Percentiles rank a stretch among this genome's conserved stretches.
Conservation (phyloP, 2,797 vertebrate genomes). For the Gymnothorax reevesii region DNA sequence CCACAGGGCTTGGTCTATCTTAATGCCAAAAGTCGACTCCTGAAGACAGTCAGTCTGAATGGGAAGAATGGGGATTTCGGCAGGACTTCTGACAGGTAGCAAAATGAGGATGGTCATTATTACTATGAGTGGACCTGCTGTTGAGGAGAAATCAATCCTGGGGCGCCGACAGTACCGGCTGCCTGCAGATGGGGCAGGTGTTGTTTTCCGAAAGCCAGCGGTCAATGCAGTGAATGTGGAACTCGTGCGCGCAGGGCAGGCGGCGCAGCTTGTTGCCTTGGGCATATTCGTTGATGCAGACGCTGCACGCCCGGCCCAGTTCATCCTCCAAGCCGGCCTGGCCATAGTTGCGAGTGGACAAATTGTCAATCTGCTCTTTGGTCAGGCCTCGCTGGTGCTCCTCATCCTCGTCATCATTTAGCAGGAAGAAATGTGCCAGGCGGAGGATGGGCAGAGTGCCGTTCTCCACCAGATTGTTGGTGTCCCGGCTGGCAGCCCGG, state of each 20-base stretch:
- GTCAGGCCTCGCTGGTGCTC: constrained; percentile 87
- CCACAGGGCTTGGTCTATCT: not conserved
- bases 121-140: not conserved
- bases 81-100: constrained; percentile 21
- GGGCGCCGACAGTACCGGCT: constrained; percentile 81
- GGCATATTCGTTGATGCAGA: constrained; percentile 94
- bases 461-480: constrained; percentile 84
- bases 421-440: constrained; percentile 90
- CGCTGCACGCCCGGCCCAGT: constrained; percentile 85
- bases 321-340: constrained; percentile 81
- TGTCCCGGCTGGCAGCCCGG: constrained; percentile 60
- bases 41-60: not conserved
- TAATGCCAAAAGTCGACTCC: not conserved
- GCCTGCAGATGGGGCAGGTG: constrained; percentile 93
- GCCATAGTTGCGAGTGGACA: constrained; percentile 88
- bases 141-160: constrained; percentile 67
- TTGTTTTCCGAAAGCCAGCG: constrained; percentile 96
- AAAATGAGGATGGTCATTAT: constrained; percentile 8
- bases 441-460: constrained; percentile 88
- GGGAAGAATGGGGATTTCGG: constrained; percentile 47
- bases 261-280: constrained; percentile 92
- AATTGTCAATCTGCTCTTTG: constrained; percentile 98
- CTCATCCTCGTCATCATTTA: constrained; percentile 86
- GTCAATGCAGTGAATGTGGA: constrained; percentile 96
- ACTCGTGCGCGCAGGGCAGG: constrained; percentile 90